phyloP scores from a whole-genome alignment of 2,888 invertebrate species.

The Metalampra italica region DNA sequence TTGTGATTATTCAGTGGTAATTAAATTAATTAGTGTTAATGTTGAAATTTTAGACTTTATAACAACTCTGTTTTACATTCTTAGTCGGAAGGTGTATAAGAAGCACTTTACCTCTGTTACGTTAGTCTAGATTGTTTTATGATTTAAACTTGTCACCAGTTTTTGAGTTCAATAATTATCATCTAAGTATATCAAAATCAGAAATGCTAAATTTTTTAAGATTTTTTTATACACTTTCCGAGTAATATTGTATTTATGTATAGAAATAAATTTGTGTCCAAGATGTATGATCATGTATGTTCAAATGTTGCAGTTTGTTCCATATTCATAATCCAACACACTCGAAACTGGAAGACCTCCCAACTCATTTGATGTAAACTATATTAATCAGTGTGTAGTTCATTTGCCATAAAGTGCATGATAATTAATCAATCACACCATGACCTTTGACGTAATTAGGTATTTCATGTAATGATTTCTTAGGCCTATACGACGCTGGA shows the following conservation, averaged over 20 bases:
- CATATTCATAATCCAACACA: too few relatives aligned
- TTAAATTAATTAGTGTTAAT: background rate
- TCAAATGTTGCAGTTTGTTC: background rate
- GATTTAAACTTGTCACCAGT: background rate
- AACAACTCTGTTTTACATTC: background rate
- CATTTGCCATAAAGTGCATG: background rate
- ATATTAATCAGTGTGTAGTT: background rate
- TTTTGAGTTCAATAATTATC: too few relatives aligned
- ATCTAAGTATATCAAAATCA: too few relatives aligned
- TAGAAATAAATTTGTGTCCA: background rate
- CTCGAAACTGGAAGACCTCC: background rate
- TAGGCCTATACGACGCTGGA: too few relatives aligned
- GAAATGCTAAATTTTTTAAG: too few relatives aligned
- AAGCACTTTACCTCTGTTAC: background rate
- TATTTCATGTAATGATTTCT: too few relatives aligned
- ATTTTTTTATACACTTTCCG: background rate
- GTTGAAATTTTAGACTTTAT: slow-evolving; percentile 4
- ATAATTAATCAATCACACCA: too few relatives aligned
- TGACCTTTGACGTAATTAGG: too few relatives aligned
- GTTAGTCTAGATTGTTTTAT: background rate
- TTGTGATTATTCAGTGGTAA: slow-evolving; percentile 1
- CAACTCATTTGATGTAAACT: background rate
- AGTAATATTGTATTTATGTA: background rate
- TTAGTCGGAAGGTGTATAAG: slow-evolving; percentile 1
- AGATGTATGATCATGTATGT: background rate